Conservation (phyloP, 1,140 invertebrate species). For the Drosophila sechellia region DNA sequence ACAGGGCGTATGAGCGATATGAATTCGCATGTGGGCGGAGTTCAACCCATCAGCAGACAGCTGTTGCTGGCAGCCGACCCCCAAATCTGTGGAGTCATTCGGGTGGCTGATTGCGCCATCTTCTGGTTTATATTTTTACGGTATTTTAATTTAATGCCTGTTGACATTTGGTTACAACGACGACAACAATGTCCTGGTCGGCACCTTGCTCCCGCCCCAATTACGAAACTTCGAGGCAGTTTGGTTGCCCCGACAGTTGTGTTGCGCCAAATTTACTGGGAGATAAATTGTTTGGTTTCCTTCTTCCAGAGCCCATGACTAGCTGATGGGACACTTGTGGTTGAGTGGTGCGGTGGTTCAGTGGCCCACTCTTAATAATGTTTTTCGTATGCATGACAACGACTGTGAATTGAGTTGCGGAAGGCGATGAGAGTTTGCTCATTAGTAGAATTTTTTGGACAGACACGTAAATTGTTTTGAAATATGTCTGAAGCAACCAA, state of each 20-base stretch:
- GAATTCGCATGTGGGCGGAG: conserved; percentile 11
- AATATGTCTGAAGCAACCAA: background rate
- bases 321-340: conserved; percentile 44
- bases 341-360: conserved; percentile 23
- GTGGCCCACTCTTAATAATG: conserved; percentile 43
- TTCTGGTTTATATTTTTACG: conserved; percentile 62
- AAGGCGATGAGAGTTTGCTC: conserved; percentile 21
- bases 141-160: conserved; percentile 72
- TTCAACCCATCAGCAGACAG: conserved; percentile 54
- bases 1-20: background rate
- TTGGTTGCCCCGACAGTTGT: conserved; percentile 41
- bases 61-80: conserved; percentile 44
- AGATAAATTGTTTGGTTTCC: conserved; percentile 63
- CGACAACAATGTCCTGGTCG: conserved; percentile 43
- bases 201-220: conserved; percentile 17
- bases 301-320: conserved; percentile 21
- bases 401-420: conserved; percentile 50
- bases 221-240: conserved; percentile 40
- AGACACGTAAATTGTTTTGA: conserved; percentile 38
- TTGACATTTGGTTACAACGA: conserved; percentile 69
- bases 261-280: conserved; percentile 56
- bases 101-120: conserved; percentile 48
- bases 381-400: conserved; percentile 61
- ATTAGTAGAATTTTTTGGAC: conserved; percentile 46
- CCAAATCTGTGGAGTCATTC: conserved; percentile 50